Conservation (phyloP, 2,797 vertebrate genomes). For the Anguilla pacifica region DNA sequence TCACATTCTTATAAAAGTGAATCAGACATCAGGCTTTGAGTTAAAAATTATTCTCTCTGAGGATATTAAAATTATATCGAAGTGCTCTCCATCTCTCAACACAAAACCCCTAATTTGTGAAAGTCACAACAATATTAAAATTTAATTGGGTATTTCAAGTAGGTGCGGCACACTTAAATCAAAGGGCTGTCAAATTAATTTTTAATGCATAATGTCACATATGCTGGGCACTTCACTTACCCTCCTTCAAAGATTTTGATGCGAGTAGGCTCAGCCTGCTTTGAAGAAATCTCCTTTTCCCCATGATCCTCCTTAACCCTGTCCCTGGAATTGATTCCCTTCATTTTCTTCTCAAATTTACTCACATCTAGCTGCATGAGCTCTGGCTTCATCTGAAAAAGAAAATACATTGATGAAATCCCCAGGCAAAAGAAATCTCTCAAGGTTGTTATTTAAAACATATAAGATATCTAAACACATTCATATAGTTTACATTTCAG, state of each 20-base stretch:
- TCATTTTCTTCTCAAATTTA: conserved; percentile 90
- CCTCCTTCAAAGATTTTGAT: conserved; percentile 99
- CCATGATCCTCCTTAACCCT: conserved; percentile 89
- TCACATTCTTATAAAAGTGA: conserved; percentile 1
- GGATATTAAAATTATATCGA: neutral
- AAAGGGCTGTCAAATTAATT: conserved; percentile 6
- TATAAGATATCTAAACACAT: conserved; percentile 6
- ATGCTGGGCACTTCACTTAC: conserved; percentile 69
- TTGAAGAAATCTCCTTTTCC: conserved; percentile 86
- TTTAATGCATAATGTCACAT: neutral
- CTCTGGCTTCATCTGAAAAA: conserved; percentile 88
- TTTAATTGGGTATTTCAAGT: conserved; percentile 31
- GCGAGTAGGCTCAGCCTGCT: conserved; percentile 86
- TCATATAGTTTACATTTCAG: neutral
- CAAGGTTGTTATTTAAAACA: neutral
- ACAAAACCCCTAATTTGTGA: conserved; percentile 22
- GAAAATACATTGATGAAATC: neutral
- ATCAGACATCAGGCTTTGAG: neutral
- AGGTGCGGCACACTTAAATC: neutral
- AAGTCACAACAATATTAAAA: conserved; percentile 27
- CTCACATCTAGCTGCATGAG: conserved; percentile 84
- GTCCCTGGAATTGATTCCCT: conserved; percentile 86
- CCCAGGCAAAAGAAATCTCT: neutral
- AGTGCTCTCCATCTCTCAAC: neutral
- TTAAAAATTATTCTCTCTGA: conserved; percentile 7